Conservation (phyloP, 2,113 vertebrate genomes). For the Suricata suricatta region DNA sequence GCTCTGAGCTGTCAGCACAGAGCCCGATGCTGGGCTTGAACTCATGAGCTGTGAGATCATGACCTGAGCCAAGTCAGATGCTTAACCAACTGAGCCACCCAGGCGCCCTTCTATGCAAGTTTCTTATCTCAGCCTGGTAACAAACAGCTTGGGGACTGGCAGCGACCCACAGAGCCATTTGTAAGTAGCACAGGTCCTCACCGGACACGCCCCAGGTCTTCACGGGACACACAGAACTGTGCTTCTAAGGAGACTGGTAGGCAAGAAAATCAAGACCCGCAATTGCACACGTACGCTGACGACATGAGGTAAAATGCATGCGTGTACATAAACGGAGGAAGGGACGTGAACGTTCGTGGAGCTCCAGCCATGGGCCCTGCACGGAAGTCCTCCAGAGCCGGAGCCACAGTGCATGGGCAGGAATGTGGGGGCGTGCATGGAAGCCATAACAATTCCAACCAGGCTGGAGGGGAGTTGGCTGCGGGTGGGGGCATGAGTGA, state of each 20-base stretch:
- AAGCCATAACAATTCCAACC: slow-evolving; percentile 34
- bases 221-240: not conserved
- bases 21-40: no score
- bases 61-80: no score
- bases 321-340: not conserved
- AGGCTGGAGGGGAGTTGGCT: not conserved
- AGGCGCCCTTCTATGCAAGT: not conserved
- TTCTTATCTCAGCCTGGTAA: slow-evolving; percentile 25
- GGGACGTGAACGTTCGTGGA: not conserved
- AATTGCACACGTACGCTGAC: fast-evolving
- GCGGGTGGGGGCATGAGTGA: not conserved
- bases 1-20: no score
- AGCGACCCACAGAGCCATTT: not conserved
- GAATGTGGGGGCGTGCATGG: not conserved
- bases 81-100: no score
- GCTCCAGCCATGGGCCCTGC: not conserved
- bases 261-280: not conserved
- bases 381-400: not conserved
- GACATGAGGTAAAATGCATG: not conserved
- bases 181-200: slow-evolving; percentile 4
- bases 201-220: not conserved
- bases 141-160: slow-evolving; percentile 39
- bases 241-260: not conserved
- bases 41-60: no score
- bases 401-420: not conserved